Evolutionary conservation across 2,113 vertebrate genomes (phyloP).

Genomic region (Caranx melampygus): DNA sequence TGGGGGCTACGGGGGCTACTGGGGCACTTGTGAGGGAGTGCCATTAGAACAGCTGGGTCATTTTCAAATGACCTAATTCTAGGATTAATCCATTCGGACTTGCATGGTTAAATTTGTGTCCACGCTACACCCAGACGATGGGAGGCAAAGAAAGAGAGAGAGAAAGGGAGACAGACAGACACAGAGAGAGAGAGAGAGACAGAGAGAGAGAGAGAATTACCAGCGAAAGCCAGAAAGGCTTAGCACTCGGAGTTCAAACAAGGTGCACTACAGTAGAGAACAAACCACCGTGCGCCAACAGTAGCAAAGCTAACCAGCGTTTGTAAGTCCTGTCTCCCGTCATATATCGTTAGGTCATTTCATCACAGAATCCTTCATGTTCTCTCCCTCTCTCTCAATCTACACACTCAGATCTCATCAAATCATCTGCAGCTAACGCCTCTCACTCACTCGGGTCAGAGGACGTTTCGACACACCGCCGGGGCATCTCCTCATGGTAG

Average conservation of each 20-base stretch:
- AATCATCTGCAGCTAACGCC: slow-evolving; percentile 48
- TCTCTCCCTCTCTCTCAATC: slow-evolving; percentile 1
- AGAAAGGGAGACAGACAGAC: slow-evolving; percentile 5
- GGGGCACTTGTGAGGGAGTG: slow-evolving; percentile 76
- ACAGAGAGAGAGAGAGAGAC: slow-evolving; percentile 29
- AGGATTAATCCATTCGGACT: slow-evolving; percentile 70
- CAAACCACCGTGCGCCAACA: slow-evolving; percentile 37
- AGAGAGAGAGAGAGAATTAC: slow-evolving; percentile 40
- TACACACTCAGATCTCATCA: slow-evolving; percentile 1
- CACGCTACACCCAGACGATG: slow-evolving; percentile 41
- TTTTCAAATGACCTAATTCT: slow-evolving; percentile 78
- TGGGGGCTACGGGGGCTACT: slow-evolving; percentile 42
- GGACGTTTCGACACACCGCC: slow-evolving; percentile 49
- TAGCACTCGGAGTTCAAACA: slow-evolving; percentile 64
- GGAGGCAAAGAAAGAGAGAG: slow-evolving; percentile 41
- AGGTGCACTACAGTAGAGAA: slow-evolving; percentile 57
- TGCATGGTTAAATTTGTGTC: slow-evolving; percentile 64
- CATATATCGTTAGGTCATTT: slow-evolving; percentile 2
- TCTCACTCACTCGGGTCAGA: slow-evolving; percentile 34
- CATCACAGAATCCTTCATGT: slow-evolving; percentile 7
- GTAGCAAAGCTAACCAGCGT: slow-evolving; percentile 36
- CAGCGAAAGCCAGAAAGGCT: slow-evolving; percentile 60
- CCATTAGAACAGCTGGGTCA: slow-evolving; percentile 80
- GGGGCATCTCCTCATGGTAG: slow-evolving; percentile 50
- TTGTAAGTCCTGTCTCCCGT: slow-evolving; percentile 10